Conservation (phyloP, 2,797 vertebrate species). For the Enteromius unitaeniatus region DNA sequence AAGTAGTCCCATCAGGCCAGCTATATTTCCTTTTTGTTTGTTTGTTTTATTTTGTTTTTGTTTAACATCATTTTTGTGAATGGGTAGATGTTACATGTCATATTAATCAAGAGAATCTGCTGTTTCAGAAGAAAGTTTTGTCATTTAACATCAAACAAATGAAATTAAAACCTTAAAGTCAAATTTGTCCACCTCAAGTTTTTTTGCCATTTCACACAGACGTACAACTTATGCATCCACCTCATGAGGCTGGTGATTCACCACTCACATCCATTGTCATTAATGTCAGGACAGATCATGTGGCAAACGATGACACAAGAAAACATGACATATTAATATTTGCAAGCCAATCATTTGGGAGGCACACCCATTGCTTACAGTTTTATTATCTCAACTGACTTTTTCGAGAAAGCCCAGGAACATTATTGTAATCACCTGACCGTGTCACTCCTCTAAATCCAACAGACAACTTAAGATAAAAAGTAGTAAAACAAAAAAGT, state of each 20-base stretch:
- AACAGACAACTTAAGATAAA: background rate
- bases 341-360: background rate
- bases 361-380: constrained; percentile 14
- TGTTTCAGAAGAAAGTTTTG: background rate
- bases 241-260: background rate
- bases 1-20: background rate
- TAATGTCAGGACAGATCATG: constrained; percentile 22
- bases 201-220: background rate
- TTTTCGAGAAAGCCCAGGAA: background rate
- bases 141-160: background rate
- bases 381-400: constrained; percentile 20
- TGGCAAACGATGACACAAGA: constrained; percentile 21
- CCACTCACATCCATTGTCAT: background rate
- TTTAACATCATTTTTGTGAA: background rate
- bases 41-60: too few species aligned
- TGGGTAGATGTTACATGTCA: background rate
- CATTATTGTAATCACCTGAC: background rate
- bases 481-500: background rate
- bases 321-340: constrained; percentile 24
- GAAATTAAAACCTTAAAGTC: background rate
- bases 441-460: background rate
- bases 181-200: background rate
- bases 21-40: background rate
- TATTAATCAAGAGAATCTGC: background rate
- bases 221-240: background rate